Percentiles rank a stretch among this genome's conserved stretches.
Evolutionary conservation across 2,113 vertebrate genomes (phyloP).

Genomic region (Lasiurus borealis): DNA sequence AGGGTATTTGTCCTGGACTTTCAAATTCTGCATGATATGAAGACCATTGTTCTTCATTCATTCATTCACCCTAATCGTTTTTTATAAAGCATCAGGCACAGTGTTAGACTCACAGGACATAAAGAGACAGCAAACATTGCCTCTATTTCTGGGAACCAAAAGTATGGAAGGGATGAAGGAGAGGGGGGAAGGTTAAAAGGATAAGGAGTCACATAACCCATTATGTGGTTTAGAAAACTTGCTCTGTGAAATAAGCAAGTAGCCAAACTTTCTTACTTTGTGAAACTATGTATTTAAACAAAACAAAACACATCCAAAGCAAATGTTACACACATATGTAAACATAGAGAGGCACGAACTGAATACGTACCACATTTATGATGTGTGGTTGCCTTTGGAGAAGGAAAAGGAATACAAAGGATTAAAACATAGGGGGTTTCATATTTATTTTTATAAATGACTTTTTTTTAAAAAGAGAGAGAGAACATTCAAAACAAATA

Average conservation of each 20-base stretch:
- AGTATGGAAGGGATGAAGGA: not conserved
- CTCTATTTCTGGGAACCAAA: not conserved
- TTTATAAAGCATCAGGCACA: not conserved
- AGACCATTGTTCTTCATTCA: not conserved
- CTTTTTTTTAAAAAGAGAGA: not conserved
- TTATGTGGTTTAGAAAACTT: constrained; percentile 16
- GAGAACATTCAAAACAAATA: constrained; percentile 37
- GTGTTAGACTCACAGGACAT: not conserved
- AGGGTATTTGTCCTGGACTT: not conserved
- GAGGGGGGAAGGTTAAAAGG: not conserved
- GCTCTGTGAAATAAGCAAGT: constrained; percentile 21
- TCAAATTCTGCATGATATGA: not conserved
- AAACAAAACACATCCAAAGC: constrained; percentile 33
- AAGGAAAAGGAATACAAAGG: not conserved
- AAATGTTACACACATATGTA: not conserved
- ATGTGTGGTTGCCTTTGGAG: not conserved
- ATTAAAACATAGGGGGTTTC: not conserved
- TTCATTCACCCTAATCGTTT: not conserved
- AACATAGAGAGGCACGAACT: not conserved
- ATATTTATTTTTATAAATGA: constrained; percentile 33
- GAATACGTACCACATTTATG: not conserved
- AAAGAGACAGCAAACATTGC: not conserved
- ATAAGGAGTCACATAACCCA: not conserved
- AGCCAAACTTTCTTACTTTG: not conserved
- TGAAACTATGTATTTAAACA: constrained; percentile 8